Evolutionary conservation across 2,797 vertebrate genomes (phyloP).

Genomic region (Synanceia verrucosa): DNA sequence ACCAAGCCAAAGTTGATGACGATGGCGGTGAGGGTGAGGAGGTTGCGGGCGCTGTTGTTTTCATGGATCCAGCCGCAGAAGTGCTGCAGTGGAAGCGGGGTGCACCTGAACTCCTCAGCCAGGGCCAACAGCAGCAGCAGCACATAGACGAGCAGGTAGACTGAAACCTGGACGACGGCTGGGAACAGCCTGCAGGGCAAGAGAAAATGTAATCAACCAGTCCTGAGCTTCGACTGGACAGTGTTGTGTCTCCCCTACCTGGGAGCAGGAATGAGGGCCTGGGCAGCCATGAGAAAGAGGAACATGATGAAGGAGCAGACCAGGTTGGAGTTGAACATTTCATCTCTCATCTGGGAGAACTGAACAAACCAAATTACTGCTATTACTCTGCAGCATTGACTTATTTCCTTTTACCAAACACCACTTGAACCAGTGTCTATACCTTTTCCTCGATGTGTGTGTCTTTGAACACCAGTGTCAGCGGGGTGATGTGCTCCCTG

Average conservation of each 20-base stretch:
- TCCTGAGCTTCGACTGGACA: not conserved
- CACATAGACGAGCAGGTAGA: slow-evolving; percentile 77
- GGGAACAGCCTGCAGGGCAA: slow-evolving; percentile 63
- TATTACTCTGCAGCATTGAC: not conserved
- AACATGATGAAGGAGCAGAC: slow-evolving; percentile 84
- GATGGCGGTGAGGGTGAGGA: slow-evolving; percentile 80
- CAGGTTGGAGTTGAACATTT: slow-evolving; percentile 86
- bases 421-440: not conserved
- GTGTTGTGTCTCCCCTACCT: slow-evolving; percentile 55
- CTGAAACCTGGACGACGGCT: slow-evolving; percentile 68
- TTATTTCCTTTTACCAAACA: not conserved
- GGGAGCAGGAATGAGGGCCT: slow-evolving; percentile 75
- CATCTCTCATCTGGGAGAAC: slow-evolving; percentile 85
- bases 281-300: slow-evolving; percentile 80
- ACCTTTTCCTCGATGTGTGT: slow-evolving; percentile 82
- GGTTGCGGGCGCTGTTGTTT: slow-evolving; percentile 80
- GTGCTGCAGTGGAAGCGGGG: slow-evolving; percentile 70
- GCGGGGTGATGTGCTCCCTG: slow-evolving; percentile 78
- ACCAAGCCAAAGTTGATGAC: slow-evolving; percentile 77
- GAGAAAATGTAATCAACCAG: not conserved
- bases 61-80: slow-evolving; percentile 84
- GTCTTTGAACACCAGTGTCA: slow-evolving; percentile 83
- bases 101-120: slow-evolving; percentile 80
- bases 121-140: slow-evolving; percentile 78
- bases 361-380: slow-evolving; percentile 51